These are phyloP conservation scores for Novumbra hubbsi DNA, from an alignment of 2,797 vertebrate species.

Conservation along the genomic window DNA sequence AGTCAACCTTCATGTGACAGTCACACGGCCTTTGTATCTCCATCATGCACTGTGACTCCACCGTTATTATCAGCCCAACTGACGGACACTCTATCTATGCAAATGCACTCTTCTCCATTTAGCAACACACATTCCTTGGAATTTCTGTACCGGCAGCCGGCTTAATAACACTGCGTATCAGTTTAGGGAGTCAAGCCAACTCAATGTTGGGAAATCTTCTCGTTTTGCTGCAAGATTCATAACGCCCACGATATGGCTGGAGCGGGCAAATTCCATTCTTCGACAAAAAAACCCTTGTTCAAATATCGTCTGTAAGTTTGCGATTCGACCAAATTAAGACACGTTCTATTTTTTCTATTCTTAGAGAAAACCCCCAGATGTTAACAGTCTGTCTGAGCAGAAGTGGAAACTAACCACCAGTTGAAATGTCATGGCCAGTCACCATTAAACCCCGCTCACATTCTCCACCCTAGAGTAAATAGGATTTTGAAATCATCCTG, in stretches of 20 bases:
- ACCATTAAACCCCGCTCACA: constrained; percentile 18
- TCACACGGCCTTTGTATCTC: constrained; percentile 55
- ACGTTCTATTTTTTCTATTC: neutral
- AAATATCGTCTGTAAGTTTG: neutral
- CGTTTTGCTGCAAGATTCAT: neutral
- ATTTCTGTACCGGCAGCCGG: neutral
- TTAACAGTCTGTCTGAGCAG: constrained; percentile 5
- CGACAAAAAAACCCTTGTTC: neutral
- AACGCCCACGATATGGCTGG: too few species aligned
- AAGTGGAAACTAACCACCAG: constrained; percentile 12
- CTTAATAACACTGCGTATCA: neutral
- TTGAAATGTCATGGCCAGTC: constrained; percentile 32
- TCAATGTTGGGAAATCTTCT: neutral
- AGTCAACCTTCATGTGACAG: constrained; percentile 54
- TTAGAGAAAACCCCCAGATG: neutral
- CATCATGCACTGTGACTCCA: constrained; percentile 44
- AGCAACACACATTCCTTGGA: neutral
- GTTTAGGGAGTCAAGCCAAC: neutral
- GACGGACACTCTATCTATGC: constrained; percentile 34
- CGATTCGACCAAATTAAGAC: neutral
- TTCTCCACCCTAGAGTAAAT: neutral
- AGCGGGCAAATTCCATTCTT: neutral
- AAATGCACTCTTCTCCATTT: constrained; percentile 25
- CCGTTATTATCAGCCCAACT: constrained; percentile 38
- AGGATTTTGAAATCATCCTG: constrained; percentile 30